Percentiles rank a stretch among this genome's conserved stretches.
Conservation (phyloP, 2,797 vertebrate species). For the Rallus crepitans region DNA sequence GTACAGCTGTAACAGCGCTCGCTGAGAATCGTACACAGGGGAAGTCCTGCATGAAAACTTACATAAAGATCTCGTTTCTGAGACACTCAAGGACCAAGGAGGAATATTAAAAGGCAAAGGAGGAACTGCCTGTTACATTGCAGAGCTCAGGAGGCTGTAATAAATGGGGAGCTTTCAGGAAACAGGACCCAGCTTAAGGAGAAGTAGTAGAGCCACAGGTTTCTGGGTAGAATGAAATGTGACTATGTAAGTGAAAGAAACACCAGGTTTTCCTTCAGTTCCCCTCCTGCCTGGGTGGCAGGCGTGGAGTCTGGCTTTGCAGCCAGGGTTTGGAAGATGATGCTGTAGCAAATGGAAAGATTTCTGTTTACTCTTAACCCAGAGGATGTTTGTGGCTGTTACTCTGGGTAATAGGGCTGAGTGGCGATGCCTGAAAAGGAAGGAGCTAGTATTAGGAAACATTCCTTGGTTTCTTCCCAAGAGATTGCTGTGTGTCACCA, state of each 20-base stretch:
- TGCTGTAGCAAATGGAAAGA: slow-evolving; percentile 8
- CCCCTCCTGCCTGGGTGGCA: not conserved
- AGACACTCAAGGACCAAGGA: no score
- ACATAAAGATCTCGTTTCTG: no score
- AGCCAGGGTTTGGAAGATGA: not conserved
- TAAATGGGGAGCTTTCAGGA: not conserved
- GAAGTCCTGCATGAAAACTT: not conserved
- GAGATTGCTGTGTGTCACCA: slow-evolving; percentile 26
- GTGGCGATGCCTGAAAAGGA: slow-evolving; percentile 63
- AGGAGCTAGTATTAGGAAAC: not conserved
- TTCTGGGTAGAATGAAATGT: not conserved
- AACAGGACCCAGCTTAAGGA: not conserved
- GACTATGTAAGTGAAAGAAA: not conserved
- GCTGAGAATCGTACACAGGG: rapidly evolving
- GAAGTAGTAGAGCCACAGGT: not conserved
- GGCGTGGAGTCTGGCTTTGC: not conserved
- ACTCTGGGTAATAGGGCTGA: slow-evolving; percentile 8
- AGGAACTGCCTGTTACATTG: not conserved
- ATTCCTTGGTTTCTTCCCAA: slow-evolving; percentile 64
- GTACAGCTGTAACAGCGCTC: rapidly evolving
- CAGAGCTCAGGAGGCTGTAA: not conserved
- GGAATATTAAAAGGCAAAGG: not conserved
- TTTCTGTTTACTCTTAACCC: slow-evolving; percentile 44
- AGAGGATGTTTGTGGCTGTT: slow-evolving; percentile 67
- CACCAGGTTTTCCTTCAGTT: not conserved